Evolutionary conservation across 2,888 invertebrate species (phyloP), one percentile per base, ranked within the genome.

Genomic region (Dastarcus helophoroides): DNA sequence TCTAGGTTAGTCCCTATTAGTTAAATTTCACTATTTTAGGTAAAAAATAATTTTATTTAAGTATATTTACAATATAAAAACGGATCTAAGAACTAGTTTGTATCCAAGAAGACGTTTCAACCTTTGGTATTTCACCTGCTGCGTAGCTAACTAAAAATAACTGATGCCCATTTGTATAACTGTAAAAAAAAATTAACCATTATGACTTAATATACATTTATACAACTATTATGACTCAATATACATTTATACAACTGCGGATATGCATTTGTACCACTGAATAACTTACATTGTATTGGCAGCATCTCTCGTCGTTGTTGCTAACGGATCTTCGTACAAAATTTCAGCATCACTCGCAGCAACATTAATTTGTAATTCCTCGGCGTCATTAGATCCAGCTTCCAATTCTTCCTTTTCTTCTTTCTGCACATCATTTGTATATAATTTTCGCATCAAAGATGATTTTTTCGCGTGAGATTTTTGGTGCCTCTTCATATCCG

Each of bases 401-500:
- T 44, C 42, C 13, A 41, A 46, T 17, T 49, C 41, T n/a, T 44
- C 31, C 26, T 48, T 43, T 27, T 50, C 41, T 4, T 30, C 31
- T 15, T 46, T 36, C 11, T 25, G 29, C 11, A 46, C 39, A 13
- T 43, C 33, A 11, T 47, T 38, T 17, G 44, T 43, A 6, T 34
- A 32, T 6, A 33, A 27, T 33, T 32, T 38, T 12, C 35, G 31
- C 4, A 15, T 23, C 3, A 15, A 21, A 4, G 29, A 31, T 9
- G 11, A 9, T 36, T 44, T 24, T 34, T 53, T 63, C 0, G 63
- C 65, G 57, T 89, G 89, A 0, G 79, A 79, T 29, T 74, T 72
- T 54, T 74, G 64, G 53, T 89, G 89, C 0, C 89, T 69, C 31
- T 83, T 79, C 65, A 89, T 73, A 55, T 89, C 89, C 9, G 83